A percentile compares a stretch with the other conserved stretches of the same genome.
phyloP scores from a whole-genome alignment of 2,797 vertebrate species.

The Lepilemur septentrionalis region DNA sequence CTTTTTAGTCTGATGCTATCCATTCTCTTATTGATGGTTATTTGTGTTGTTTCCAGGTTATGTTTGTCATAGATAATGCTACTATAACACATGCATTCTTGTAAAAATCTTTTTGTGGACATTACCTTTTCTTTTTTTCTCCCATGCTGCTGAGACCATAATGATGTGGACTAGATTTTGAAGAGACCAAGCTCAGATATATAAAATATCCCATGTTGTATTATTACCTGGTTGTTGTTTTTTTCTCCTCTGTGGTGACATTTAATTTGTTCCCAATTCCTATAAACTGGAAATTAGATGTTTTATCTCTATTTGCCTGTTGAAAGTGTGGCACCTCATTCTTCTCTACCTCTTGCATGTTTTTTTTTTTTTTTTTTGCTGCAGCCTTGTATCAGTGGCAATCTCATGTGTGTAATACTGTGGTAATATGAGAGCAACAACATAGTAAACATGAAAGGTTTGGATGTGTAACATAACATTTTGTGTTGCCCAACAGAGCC shows the following conservation, averaged over 20 bases:
- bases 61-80: background rate
- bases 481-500: conserved; percentile 61
- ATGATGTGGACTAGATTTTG: background rate
- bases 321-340: background rate
- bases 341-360: background rate
- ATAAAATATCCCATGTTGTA: background rate
- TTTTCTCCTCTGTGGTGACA: background rate
- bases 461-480: conserved; percentile 50
- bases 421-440: conserved; percentile 34
- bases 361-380: conserved; percentile 28
- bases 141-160: too few relatives aligned
- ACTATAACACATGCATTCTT: background rate
- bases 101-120: background rate
- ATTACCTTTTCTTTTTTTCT: background rate
- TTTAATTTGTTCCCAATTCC: background rate
- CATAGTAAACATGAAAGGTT: background rate
- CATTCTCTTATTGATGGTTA: background rate
- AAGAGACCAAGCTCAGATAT: background rate
- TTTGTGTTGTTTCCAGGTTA: background rate
- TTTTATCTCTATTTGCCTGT: background rate
- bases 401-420: background rate
- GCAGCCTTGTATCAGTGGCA: background rate
- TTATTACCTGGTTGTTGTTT: background rate
- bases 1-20: background rate
- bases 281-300: background rate